phyloP scores from a whole-genome alignment of 2,888 invertebrate species.

The Melipona beecheii region DNA sequence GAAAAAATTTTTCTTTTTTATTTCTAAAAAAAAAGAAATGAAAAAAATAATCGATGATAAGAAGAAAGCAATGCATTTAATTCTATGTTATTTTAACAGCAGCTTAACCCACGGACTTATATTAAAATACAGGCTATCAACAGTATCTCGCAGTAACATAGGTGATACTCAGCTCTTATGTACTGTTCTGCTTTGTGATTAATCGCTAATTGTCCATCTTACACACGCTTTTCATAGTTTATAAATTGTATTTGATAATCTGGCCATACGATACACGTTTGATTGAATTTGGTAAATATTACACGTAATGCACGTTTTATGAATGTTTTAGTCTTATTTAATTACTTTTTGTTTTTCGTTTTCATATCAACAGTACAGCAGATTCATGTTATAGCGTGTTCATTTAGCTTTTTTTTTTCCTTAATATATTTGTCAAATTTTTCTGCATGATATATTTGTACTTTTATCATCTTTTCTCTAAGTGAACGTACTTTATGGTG shows the following conservation, averaged over 20 bases:
- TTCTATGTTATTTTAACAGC: conserved; percentile 82
- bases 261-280: conserved; percentile 16
- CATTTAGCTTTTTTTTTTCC: not conserved
- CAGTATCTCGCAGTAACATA: conserved; percentile 82
- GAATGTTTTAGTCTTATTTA: conserved; percentile 39
- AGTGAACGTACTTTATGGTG: conserved; percentile 57
- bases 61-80: conserved; percentile 72
- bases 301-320: conserved; percentile 54
- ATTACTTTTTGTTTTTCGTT: not conserved
- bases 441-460: conserved; percentile 55
- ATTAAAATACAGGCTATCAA: conserved; percentile 81
- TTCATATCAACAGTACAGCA: not conserved
- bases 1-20: not conserved
- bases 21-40: conserved; percentile 8
- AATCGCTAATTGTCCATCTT: conserved; percentile 52
- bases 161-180: conserved; percentile 81
- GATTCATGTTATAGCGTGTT: conserved; percentile 6
- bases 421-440: conserved; percentile 6
- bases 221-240: conserved; percentile 48
- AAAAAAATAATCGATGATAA: conserved; percentile 35
- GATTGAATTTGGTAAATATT: conserved; percentile 32
- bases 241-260: conserved; percentile 38
- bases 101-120: conserved; percentile 83
- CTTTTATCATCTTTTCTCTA: conserved; percentile 43
- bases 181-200: conserved; percentile 72